Evolutionary conservation across 2,888 invertebrate species (phyloP).

Genomic region (Hymenopus coronatus): DNA sequence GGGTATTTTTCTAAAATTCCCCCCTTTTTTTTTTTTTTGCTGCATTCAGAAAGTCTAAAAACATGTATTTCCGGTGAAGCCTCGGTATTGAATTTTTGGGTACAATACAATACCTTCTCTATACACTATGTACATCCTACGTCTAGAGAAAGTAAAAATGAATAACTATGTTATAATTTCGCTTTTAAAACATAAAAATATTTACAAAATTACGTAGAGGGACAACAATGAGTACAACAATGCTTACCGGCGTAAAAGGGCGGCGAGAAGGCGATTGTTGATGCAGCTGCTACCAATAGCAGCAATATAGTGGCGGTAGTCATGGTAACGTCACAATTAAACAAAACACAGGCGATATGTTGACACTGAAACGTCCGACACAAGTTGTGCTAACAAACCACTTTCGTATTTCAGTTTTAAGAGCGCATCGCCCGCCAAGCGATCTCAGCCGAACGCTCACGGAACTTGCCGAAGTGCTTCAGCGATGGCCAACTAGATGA

Average conservation of each 20-base stretch:
- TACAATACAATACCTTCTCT: too few species aligned
- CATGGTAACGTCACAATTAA: slow-evolving; percentile 39
- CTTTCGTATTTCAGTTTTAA: background rate
- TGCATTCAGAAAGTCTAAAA: too few species aligned
- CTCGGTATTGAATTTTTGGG: too few species aligned
- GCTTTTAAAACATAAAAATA: too few species aligned
- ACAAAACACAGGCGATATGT: background rate
- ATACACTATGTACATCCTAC: too few species aligned
- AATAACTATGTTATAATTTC: too few species aligned
- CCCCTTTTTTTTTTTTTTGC: too few species aligned
- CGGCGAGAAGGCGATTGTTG: slow-evolving; percentile 6
- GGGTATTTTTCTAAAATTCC: too few species aligned
- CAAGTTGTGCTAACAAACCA: background rate
- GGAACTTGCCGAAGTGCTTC: background rate
- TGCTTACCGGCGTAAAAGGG: background rate
- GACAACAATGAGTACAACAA: background rate
- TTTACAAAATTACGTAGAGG: background rate
- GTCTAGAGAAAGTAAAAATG: too few species aligned
- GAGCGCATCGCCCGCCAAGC: background rate
- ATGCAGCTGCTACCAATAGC: slow-evolving; percentile 48
- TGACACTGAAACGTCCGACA: background rate
- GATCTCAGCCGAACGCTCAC: background rate
- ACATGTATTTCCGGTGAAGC: too few species aligned
- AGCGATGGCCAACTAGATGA: background rate
- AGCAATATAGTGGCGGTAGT: slow-evolving; percentile 44